Evolutionary conservation across 2,113 vertebrate species (phyloP).

Genomic region (Indri indri): DNA sequence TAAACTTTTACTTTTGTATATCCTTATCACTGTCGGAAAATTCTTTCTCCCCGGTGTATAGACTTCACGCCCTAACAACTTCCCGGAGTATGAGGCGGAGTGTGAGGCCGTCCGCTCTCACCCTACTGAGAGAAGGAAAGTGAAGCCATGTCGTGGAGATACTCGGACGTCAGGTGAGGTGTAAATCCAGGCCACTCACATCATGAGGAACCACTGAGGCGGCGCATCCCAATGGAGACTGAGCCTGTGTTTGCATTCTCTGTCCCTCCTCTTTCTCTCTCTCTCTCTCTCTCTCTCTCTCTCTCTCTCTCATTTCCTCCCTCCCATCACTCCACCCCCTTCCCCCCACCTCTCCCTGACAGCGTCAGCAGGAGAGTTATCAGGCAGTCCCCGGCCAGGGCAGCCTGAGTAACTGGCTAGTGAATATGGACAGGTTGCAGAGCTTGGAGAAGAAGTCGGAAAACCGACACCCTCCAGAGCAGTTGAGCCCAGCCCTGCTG

Average conservation of each 20-base stretch:
- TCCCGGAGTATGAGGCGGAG: too few relatives aligned
- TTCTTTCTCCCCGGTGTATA: too few relatives aligned
- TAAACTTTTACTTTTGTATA: too few relatives aligned
- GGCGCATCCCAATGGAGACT: accelerated
- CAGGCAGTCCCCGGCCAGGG: neutral
- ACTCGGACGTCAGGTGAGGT: neutral
- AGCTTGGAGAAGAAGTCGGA: neutral
- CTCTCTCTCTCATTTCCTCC: neutral
- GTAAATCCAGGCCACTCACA: neutral
- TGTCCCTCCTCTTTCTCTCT: too few relatives aligned
- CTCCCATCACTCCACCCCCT: neutral
- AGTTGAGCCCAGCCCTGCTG: conserved; percentile 10
- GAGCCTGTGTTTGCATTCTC: neutral
- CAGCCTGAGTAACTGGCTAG: neutral
- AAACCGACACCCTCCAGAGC: neutral
- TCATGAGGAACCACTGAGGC: neutral
- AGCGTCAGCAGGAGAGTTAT: neutral
- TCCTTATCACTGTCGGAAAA: too few relatives aligned
- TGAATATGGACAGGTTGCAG: neutral
- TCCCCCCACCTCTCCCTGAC: too few relatives aligned
- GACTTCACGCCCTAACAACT: neutral
- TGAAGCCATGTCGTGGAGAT: neutral
- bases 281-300: too few relatives aligned
- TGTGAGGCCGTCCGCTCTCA: neutral
- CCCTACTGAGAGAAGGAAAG: neutral